Percentiles rank a stretch among this genome's conserved stretches.
Evolutionary conservation across 30 jellyfish, hydroid and myxozoan genomes (phyloP).

Genomic region (Aurelia sp.): DNA sequence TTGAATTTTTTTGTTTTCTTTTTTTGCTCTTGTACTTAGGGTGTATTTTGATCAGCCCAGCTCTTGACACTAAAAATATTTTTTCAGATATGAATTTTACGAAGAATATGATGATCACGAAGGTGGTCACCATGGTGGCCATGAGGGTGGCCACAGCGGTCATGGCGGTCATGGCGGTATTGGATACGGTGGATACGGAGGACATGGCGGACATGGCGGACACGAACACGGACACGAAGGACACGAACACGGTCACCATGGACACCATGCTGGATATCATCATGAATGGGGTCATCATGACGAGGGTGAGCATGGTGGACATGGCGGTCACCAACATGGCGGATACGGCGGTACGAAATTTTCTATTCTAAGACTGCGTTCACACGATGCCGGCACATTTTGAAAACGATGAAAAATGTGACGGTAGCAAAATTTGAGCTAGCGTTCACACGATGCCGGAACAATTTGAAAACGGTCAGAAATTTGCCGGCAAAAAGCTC

Average conservation of each 20-base stretch:
- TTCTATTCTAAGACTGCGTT: no score
- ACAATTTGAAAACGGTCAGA: no score
- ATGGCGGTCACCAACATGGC: constrained; percentile 86
- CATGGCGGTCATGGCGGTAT: constrained; percentile 76
- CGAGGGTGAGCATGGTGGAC: constrained; percentile 96
- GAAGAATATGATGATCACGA: constrained; percentile 98
- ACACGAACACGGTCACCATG: constrained; percentile 98
- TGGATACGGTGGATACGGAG: constrained; percentile 80
- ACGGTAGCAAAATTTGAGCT: no score
- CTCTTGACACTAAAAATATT: neutral
- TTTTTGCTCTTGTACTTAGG: no score
- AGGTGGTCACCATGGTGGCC: constrained; percentile 83
- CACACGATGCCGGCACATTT: no score
- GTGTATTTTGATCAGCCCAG: no score
- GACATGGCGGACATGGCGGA: constrained; percentile 83
- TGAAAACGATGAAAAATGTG: no score
- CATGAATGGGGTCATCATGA: constrained; percentile 98
- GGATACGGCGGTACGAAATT: constrained; percentile 37
- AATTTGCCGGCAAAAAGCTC: no score
- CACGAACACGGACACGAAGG: constrained; percentile 88
- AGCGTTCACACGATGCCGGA: no score
- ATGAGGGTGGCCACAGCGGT: constrained; percentile 80
- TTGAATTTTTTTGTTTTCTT: no score
- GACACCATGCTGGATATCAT: constrained; percentile 98
- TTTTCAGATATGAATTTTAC: constrained; percentile 90